Evolutionary conservation across 2,113 vertebrate species (phyloP), one percentile per base, ranked within the genome.

Genomic region (Rutilus rutilus): DNA sequence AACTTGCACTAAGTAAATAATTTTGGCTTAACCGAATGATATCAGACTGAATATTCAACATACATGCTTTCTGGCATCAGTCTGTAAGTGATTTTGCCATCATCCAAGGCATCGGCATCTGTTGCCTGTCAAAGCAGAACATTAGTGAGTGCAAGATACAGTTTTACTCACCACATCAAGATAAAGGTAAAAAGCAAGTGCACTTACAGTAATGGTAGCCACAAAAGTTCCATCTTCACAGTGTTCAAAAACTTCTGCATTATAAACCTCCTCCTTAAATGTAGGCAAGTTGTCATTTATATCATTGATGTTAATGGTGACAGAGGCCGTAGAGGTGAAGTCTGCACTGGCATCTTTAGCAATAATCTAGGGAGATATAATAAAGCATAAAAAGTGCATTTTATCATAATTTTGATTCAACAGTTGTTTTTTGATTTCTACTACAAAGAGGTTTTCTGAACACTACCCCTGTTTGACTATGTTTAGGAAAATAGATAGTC

Each of bases 11-110:
- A 36, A 67, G 15, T 9, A 36, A 69, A 15, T 69, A 14, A 7
- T 36, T 50, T 15, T 8, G 62, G 5, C 9, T 2, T 21, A 39
- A 76, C 23, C 47, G 19, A 76, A 76, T 52, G 25, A 19, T 47
- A 17, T 6, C 50, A 33, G 47, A 54, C 47, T 52, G 74, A 77
- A 77, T 77, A 54, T 54, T 17, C 60, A n/a, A 94, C 95, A 0
- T 95, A 99, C 98, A 97, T 96, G 87, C 80, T 96, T 0, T 95
- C 93, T 0, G 96, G 95, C 64, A 97, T 92, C 87, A 99, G 94
- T 52, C 57, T 92, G 90, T 99, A 99, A 59, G 94, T 96, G 89
- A 99, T 91, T 0, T 45, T 91, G 69, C 92, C 95, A 86, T 91
- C 50, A 74, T 93, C 89, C 10, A 96, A 96, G 0, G 93, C 95